phyloP scores from a whole-genome alignment of 2,113 vertebrate species.

The Paracanthobrama guichenoti region DNA sequence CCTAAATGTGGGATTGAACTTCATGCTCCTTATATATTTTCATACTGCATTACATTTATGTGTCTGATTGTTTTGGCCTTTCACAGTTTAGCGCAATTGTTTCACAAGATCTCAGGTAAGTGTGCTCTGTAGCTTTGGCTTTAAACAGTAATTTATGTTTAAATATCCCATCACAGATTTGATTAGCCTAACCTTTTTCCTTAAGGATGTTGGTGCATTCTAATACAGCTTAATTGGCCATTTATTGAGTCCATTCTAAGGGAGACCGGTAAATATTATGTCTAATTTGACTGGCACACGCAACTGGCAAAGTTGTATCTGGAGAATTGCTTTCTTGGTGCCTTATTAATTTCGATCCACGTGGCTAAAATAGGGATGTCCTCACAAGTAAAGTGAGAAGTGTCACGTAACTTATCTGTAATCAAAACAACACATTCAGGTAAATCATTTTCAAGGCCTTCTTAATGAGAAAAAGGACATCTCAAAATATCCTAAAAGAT shows the following conservation, averaged over 20 bases:
- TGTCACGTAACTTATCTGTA: neutral
- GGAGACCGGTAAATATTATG: constrained; percentile 13
- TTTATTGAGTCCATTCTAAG: neutral
- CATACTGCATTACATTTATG: neutral
- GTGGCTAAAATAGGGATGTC: constrained; percentile 25
- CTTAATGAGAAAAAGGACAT: constrained; percentile 14
- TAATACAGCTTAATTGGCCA: neutral
- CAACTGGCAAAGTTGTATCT: constrained; percentile 20
- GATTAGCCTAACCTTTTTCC: neutral
- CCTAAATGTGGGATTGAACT: neutral
- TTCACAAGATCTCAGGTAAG: neutral
- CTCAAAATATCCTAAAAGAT: constrained; percentile 15
- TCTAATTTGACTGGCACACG: neutral
- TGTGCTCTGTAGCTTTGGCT: constrained; percentile 5
- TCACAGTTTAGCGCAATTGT: neutral
- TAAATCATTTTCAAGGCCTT: constrained; percentile 16
- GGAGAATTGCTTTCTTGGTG: neutral
- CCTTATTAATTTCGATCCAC: constrained; percentile 16
- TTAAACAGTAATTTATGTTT: neutral
- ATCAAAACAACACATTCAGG: constrained; percentile 33
- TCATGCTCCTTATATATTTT: neutral
- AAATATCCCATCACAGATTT: neutral
- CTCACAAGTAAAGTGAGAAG: constrained; percentile 27
- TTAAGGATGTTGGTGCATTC: neutral
- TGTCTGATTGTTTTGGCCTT: neutral